Conservation (phyloP, 2,888 invertebrate species). For the Cordilura impudica region DNA sequence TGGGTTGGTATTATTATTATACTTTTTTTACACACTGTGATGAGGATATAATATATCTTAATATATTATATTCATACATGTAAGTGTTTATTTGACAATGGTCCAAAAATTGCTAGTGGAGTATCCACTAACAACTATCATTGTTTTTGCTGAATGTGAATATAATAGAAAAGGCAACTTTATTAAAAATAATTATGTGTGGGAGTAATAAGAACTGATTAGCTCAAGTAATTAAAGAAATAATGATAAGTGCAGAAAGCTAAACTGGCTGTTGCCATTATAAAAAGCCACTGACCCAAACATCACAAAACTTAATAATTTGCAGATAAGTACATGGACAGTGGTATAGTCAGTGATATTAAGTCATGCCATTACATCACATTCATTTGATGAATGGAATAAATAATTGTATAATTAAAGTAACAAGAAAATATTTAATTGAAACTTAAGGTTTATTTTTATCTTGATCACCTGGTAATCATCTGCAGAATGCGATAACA, state of each 20-base stretch:
- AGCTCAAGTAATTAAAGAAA: too few species aligned
- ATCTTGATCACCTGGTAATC: constrained; percentile 69
- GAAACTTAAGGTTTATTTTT: background rate
- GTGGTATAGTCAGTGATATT: constrained; percentile 77
- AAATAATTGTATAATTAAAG: constrained; percentile 68
- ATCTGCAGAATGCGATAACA: constrained; percentile 71
- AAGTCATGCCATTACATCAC: constrained; percentile 77
- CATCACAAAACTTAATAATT: constrained; percentile 67
- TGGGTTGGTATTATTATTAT: too few species aligned
- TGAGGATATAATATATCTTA: too few species aligned
- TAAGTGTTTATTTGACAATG: constrained; percentile 84
- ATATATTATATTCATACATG: too few species aligned
- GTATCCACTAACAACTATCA: too few species aligned
- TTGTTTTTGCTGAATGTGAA: too few species aligned
- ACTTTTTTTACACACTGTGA: too few species aligned
- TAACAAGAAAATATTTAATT: too few species aligned
- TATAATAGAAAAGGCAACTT: too few species aligned
- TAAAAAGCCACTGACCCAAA: constrained; percentile 79
- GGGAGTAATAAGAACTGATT: too few species aligned
- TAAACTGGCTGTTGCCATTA: constrained; percentile 80
- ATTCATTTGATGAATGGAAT: constrained; percentile 70
- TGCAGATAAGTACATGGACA: constrained; percentile 77
- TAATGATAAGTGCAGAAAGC: constrained; percentile 80
- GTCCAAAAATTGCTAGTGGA: constrained; percentile 89
- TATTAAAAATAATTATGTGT: too few species aligned